Percentiles rank a stretch among this genome's conserved stretches.
Evolutionary conservation across 2,888 invertebrate species (phyloP).

Genomic region (Acanthosoma haemorrhoidale): DNA sequence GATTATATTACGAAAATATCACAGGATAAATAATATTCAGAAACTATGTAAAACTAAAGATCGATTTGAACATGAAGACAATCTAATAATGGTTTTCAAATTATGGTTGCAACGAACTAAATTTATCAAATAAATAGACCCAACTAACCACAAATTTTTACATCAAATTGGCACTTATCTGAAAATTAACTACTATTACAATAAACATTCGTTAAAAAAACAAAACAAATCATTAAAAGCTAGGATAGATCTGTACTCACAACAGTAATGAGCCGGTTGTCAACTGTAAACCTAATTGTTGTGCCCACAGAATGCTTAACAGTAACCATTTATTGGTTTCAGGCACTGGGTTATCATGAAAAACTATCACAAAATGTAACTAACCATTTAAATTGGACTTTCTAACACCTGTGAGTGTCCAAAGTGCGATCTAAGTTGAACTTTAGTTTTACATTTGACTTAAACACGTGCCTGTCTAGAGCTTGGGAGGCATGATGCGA

Average conservation of each 20-base stretch:
- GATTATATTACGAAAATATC: too few relatives aligned
- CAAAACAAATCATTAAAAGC: not conserved
- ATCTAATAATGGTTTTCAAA: too few relatives aligned
- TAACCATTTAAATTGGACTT: not conserved
- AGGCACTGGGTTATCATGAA: not conserved
- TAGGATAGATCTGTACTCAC: not conserved
- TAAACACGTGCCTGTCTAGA: conserved; percentile 20
- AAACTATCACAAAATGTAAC: not conserved
- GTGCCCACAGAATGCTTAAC: not conserved
- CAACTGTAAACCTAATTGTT: not conserved
- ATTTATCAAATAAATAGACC: not conserved
- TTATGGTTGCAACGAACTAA: too few relatives aligned
- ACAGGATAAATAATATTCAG: too few relatives aligned
- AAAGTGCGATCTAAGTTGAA: not conserved
- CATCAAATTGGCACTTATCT: not conserved
- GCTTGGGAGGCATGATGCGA: conserved; percentile 17
- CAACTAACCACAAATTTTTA: too few relatives aligned
- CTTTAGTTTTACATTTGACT: not conserved
- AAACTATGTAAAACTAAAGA: too few relatives aligned
- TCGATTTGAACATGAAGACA: too few relatives aligned
- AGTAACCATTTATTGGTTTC: not conserved
- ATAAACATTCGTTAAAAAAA: not conserved
- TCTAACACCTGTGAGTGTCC: too few relatives aligned
- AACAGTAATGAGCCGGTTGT: not conserved
- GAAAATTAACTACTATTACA: not conserved